Evolutionary conservation across 2,888 invertebrate species (phyloP).

Genomic region (Clivina fossor): DNA sequence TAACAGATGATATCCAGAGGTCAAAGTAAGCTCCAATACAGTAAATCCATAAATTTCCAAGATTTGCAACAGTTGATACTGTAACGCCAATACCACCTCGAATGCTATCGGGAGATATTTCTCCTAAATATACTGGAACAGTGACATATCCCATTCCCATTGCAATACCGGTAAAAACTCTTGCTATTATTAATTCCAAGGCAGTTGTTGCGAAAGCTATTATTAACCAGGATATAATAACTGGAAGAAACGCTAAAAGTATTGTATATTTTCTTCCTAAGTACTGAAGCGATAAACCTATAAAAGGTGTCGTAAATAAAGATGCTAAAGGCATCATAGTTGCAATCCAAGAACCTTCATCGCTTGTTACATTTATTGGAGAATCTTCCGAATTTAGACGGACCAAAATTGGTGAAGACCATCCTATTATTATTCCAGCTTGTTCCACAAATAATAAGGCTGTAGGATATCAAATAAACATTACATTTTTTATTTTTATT

Average conservation of each 20-base stretch:
- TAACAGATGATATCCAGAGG: conserved; percentile 55
- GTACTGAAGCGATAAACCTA: conserved; percentile 63
- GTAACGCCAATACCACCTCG: conserved; percentile 56
- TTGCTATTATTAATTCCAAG: conserved; percentile 57
- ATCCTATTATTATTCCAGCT: conserved; percentile 59
- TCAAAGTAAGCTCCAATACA: conserved; percentile 59
- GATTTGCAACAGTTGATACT: conserved; percentile 59
- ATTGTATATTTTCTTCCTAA: conserved; percentile 63
- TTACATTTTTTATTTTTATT: too few relatives aligned
- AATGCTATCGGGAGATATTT: conserved; percentile 26
- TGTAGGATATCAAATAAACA: too few relatives aligned
- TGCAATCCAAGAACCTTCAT: conserved; percentile 59
- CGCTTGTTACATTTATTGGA: conserved; percentile 53
- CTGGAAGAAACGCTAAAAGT: conserved; percentile 59
- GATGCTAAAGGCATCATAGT: conserved; percentile 64
- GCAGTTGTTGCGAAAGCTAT: conserved; percentile 60
- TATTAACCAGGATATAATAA: conserved; percentile 61
- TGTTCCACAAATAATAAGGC: too few relatives aligned
- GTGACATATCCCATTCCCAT: conserved; percentile 39
- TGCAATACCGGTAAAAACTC: conserved; percentile 62
- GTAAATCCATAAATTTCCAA: conserved; percentile 60
- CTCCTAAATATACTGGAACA: conserved; percentile 31
- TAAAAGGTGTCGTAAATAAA: conserved; percentile 61
- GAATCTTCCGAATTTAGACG: conserved; percentile 45
- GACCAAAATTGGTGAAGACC: conserved; percentile 58